phyloP scores from a whole-genome alignment of 2,113 vertebrate genomes.

The Chrysochloris asiatica region DNA sequence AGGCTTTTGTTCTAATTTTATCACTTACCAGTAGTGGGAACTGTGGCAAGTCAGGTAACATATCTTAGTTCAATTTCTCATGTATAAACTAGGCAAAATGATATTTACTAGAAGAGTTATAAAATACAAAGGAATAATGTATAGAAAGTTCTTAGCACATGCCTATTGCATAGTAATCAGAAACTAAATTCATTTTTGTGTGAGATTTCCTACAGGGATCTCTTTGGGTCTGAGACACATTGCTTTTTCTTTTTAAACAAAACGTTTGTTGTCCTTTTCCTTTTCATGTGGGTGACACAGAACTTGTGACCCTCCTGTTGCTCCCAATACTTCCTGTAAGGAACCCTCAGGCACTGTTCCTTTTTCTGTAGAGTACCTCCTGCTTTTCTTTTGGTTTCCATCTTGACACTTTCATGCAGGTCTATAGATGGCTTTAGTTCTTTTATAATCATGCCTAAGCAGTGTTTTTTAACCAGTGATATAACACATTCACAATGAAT shows the following conservation, averaged over 20 bases:
- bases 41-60: background rate
- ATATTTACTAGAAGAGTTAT: background rate
- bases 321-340: background rate
- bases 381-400: background rate
- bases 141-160: background rate
- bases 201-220: background rate
- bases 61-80: constrained; percentile 31
- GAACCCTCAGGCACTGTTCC: background rate
- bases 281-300: background rate
- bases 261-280: background rate
- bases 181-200: background rate
- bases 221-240: background rate
- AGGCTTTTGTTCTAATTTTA: constrained; percentile 6
- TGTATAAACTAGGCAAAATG: background rate
- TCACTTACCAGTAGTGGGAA: background rate
- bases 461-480: constrained; percentile 7
- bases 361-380: background rate
- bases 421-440: background rate
- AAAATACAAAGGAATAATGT: background rate
- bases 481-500: background rate
- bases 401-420: background rate
- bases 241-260: background rate
- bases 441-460: background rate
- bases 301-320: background rate
- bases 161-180: background rate